Evolutionary conservation across 2,113 vertebrate species (phyloP).

Genomic region (Proterorhinus semilunaris): DNA sequence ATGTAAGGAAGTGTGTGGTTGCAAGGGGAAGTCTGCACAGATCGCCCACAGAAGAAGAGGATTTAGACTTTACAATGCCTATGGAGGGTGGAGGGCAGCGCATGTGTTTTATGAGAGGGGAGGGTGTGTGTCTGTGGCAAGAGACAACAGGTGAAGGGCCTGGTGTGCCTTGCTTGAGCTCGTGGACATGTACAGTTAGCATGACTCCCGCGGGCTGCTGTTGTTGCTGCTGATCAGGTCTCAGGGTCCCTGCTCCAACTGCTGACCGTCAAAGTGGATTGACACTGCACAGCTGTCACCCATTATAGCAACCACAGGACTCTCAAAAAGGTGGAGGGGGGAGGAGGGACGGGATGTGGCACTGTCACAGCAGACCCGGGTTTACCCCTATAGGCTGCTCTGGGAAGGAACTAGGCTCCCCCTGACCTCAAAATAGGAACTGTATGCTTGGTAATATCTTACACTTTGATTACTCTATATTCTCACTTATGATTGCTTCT

Average conservation of each 20-base stretch:
- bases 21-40: constrained; percentile 68
- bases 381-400: constrained; percentile 41
- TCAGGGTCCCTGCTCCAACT: constrained; percentile 52
- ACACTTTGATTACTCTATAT: not conserved
- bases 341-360: constrained; percentile 34
- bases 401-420: constrained; percentile 45
- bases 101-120: constrained; percentile 34
- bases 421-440: constrained; percentile 50
- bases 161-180: constrained; percentile 48
- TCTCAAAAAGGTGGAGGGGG: constrained; percentile 46
- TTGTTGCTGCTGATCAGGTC: constrained; percentile 54
- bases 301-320: constrained; percentile 63
- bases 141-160: constrained; percentile 64
- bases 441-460: constrained; percentile 45
- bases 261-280: constrained; percentile 72
- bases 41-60: constrained; percentile 1
- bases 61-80: not conserved
- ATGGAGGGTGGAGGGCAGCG: not conserved
- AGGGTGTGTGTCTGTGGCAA: constrained; percentile 20
- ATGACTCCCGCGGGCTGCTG: constrained; percentile 21
- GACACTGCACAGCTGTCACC: constrained; percentile 76
- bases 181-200: constrained; percentile 56
- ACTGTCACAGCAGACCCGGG: constrained; percentile 58
- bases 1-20: constrained; percentile 99
- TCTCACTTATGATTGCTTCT: constrained; percentile 9